Percentiles rank a stretch among this genome's conserved stretches.
Conservation (phyloP, 2,113 vertebrate species). For the Hippopotamus amphibius region DNA sequence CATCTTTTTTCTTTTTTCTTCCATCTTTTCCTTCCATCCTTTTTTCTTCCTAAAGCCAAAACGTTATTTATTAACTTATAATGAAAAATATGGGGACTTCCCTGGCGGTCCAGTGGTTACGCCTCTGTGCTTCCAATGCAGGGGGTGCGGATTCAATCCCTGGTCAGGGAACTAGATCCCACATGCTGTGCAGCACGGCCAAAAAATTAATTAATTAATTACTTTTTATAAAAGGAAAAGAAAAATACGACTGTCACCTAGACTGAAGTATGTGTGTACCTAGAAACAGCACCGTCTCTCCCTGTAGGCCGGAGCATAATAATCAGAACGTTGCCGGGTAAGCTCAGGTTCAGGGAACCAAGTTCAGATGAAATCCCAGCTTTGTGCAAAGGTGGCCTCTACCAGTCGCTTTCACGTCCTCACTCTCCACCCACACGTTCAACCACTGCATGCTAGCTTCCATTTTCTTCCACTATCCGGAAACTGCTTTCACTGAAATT, state of each 20-base stretch:
- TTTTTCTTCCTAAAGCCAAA: conserved; percentile 34
- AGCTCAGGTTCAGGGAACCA: background rate
- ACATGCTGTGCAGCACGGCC: too few relatives aligned
- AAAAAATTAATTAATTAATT: too few relatives aligned
- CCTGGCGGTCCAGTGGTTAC: too few relatives aligned
- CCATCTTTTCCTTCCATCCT: background rate
- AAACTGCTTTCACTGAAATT: background rate
- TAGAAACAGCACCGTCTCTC: background rate
- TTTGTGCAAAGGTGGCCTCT: background rate
- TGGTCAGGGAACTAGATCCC: too few relatives aligned
- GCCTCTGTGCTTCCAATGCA: too few relatives aligned
- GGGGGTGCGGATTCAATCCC: too few relatives aligned
- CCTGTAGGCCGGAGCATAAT: background rate
- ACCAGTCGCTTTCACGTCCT: background rate
- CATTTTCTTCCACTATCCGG: background rate
- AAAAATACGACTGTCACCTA: background rate
- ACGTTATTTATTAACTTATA: conserved; percentile 3
- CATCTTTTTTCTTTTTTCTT: background rate
- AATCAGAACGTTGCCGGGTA: background rate
- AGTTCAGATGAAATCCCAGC: background rate
- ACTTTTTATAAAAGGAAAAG: background rate
- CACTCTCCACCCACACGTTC: background rate
- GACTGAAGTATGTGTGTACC: background rate
- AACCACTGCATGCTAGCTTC: background rate
- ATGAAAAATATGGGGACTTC: background rate